Evolutionary conservation across 2,888 invertebrate genomes (phyloP), one percentile per base, ranked within the genome.

Genomic region (Griposia aprilina): DNA sequence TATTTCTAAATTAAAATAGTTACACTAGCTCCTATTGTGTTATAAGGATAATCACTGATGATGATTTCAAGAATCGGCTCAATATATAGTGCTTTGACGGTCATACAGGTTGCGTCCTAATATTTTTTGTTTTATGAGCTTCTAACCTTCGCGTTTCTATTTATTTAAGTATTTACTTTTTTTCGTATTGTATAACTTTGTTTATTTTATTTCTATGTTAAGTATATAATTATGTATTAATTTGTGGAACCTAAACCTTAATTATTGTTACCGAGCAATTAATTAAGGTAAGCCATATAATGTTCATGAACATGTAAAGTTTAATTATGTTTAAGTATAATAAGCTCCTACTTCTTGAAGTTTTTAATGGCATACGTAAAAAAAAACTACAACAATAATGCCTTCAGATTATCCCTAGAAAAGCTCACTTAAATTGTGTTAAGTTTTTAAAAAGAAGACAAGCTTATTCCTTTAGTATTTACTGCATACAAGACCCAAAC

Each of bases 1-100:
- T 74, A 30, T 6, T 69, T 50, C 3, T 11, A 8, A 13, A n/a
- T 3, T 59, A 0, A n/a, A 23, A 52, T 73, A 62, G 45, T 69
- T 36, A 23, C 26, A 50, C 23, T 36, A 66, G 48, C 48, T 74
- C 15, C 15, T 77, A 63, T 62, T 45, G n/a, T 66, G 5, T 52
- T n/a, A 7, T 50, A 36, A 60, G 41, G 41, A 67, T 52, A 45
- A 71, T 10, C 5, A 84, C 87, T 84, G 65, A 62, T 78, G 45
- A 20, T 48, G 20, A 23, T 48, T 45, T 23, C 3, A 45, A 57
- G 30, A 71, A 57, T 0, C 67, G 1, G 2, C 45, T 6, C n/a
- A 68, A 66, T 84, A 41, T 84, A 84, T 84, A 84, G 17, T 15
- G 23, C 11, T 36, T 45, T 48, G 50, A 15, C 57, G 78, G 83